Conservation (phyloP, 1,140 invertebrate genomes). For the Gonioctena quinquepunctata region DNA sequence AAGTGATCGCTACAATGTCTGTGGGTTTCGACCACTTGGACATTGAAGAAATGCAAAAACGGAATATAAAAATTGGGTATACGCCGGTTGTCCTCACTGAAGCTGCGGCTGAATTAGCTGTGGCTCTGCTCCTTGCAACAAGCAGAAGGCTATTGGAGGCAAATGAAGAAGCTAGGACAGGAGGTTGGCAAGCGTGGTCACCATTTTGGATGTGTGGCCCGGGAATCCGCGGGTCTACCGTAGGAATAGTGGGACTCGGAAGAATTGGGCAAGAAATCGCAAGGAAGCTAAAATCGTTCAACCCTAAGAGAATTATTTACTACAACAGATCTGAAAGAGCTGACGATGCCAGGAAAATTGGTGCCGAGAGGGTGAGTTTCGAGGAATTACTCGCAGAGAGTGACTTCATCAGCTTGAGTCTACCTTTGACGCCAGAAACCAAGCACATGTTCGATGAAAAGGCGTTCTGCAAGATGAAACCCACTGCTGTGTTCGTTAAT, state of each 20-base stretch:
- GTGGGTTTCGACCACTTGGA: conserved; percentile 87
- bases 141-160: conserved; percentile 83
- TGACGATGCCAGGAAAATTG: conserved; percentile 65
- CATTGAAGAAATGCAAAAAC: conserved; percentile 67
- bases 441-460: conserved; percentile 70
- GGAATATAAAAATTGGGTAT: conserved; percentile 78
- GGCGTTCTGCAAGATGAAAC: conserved; percentile 80
- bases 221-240: conserved; percentile 74
- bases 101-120: conserved; percentile 87
- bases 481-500: conserved; percentile 77
- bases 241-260: conserved; percentile 88
- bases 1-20: conserved; percentile 88
- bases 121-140: conserved; percentile 78
- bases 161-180: conserved; percentile 71
- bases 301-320: conserved; percentile 74
- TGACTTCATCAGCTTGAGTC: conserved; percentile 76
- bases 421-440: conserved; percentile 73
- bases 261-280: conserved; percentile 80
- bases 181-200: conserved; percentile 84
- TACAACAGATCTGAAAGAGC: conserved; percentile 66
- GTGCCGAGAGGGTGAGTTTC: conserved; percentile 72
- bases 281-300: conserved; percentile 73
- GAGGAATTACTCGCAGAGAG: conserved; percentile 71
- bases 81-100: conserved; percentile 92
- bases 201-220: conserved; percentile 89